phyloP scores from a whole-genome alignment of 2,888 invertebrate species.

The Patella depressa region DNA sequence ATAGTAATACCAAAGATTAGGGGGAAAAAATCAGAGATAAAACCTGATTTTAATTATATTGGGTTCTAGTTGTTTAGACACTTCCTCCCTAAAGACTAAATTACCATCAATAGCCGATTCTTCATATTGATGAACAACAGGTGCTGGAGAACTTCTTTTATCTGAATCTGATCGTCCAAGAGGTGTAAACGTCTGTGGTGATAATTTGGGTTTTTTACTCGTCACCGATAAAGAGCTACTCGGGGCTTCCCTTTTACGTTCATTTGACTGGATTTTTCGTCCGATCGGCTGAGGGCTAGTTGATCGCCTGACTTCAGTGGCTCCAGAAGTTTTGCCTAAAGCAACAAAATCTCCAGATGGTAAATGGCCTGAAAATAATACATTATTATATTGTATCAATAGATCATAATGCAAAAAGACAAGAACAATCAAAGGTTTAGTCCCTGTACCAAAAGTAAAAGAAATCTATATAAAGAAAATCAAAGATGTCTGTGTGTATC shows the following conservation, averaged over 20 bases:
- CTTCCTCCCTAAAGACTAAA: not conserved
- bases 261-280: conserved; percentile 63
- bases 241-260: conserved; percentile 81
- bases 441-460: too few species aligned
- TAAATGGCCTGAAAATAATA: conserved; percentile 37
- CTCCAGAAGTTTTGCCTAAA: conserved; percentile 57
- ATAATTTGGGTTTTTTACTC: conserved; percentile 70
- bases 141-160: conserved; percentile 56
- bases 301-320: conserved; percentile 34
- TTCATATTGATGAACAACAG: conserved; percentile 57
- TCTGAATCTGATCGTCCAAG: conserved; percentile 57
- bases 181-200: conserved; percentile 60
- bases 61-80: not conserved
- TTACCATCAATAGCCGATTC: conserved; percentile 79
- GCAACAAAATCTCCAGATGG: conserved; percentile 71
- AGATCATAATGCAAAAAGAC: too few species aligned
- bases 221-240: conserved; percentile 43
- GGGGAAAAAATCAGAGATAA: not conserved
- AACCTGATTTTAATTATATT: not conserved
- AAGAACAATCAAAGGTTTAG: too few species aligned
- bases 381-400: too few species aligned
- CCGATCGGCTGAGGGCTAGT: conserved; percentile 36
- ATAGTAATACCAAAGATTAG: not conserved
- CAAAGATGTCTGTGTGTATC: too few species aligned
- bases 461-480: too few species aligned